phyloP scores from a whole-genome alignment of 2,113 vertebrate species.

The Stercorarius parasiticus region DNA sequence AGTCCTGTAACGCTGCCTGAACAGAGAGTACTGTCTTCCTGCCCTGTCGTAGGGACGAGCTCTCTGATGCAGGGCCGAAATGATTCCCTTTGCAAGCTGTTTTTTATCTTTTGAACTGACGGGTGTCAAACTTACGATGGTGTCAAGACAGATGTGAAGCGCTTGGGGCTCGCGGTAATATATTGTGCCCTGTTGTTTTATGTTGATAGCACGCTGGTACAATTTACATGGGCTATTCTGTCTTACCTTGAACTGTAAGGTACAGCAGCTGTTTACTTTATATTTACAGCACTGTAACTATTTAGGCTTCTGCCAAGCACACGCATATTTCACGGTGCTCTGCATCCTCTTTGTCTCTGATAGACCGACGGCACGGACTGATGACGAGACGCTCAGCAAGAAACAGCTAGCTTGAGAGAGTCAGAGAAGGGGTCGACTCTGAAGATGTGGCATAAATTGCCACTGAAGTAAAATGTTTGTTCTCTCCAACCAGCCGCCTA shows the following conservation, averaged over 20 bases:
- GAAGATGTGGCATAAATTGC: neutral
- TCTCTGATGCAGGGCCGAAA: slow-evolving; percentile 11
- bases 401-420: neutral
- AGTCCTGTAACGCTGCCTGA: neutral
- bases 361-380: neutral
- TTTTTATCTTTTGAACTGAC: slow-evolving; percentile 64
- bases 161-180: slow-evolving; percentile 19
- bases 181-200: slow-evolving; percentile 58
- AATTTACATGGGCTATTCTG: slow-evolving; percentile 65
- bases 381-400: neutral
- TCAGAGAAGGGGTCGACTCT: neutral
- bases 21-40: slow-evolving; percentile 3
- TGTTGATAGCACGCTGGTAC: slow-evolving; percentile 13
- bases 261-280: slow-evolving; percentile 50
- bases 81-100: slow-evolving; percentile 13
- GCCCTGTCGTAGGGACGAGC: neutral
- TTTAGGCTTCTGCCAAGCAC: slow-evolving; percentile 59
- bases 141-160: slow-evolving; percentile 64
- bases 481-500: neutral
- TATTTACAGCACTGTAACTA: slow-evolving; percentile 62
- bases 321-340: slow-evolving; percentile 35
- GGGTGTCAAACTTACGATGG: slow-evolving; percentile 47
- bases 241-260: slow-evolving; percentile 65
- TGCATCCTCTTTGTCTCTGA: neutral
- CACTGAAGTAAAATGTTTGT: neutral